A percentile compares a stretch with the other conserved stretches of the same genome.
These are phyloP conservation scores for Planiliza haematocheilus DNA, from an alignment of 2,113 vertebrate species.

Conservation along the genomic window DNA sequence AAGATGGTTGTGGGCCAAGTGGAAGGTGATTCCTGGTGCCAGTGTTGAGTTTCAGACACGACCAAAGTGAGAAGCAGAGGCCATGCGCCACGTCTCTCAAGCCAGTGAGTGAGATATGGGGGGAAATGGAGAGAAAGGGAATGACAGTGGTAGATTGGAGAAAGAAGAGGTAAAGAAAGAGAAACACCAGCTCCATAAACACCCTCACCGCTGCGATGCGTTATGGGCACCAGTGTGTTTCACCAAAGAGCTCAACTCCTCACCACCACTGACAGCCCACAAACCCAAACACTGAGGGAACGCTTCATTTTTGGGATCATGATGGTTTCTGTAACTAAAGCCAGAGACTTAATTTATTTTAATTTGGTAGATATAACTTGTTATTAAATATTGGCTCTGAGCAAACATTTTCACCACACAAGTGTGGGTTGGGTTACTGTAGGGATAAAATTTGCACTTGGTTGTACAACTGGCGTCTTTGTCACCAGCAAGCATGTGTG, in stretches of 20 bases:
- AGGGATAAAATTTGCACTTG: constrained; percentile 41
- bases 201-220: constrained; percentile 27
- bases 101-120: constrained; percentile 10
- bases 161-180: constrained; percentile 40
- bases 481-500: background rate
- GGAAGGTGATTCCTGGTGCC: constrained; percentile 79
- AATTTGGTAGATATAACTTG: constrained; percentile 53
- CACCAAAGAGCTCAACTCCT: constrained; percentile 43
- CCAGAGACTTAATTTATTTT: constrained; percentile 64
- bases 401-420: constrained; percentile 53
- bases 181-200: constrained; percentile 46
- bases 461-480: constrained; percentile 27
- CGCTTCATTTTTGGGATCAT: constrained; percentile 40
- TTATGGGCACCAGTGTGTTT: constrained; percentile 50
- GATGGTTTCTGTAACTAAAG: constrained; percentile 56
- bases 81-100: constrained; percentile 30
- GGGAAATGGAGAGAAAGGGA: background rate
- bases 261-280: constrained; percentile 62
- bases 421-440: constrained; percentile 36
- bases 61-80: constrained; percentile 59
- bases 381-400: constrained; percentile 63
- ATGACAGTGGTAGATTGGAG: constrained; percentile 22
- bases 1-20: constrained; percentile 58
- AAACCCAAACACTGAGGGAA: constrained; percentile 54
- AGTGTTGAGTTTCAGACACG: constrained; percentile 76